Evolutionary conservation across 2,888 invertebrate species (phyloP), one percentile per base, ranked within the genome.

Genomic region (Cheilosia scutellata): DNA sequence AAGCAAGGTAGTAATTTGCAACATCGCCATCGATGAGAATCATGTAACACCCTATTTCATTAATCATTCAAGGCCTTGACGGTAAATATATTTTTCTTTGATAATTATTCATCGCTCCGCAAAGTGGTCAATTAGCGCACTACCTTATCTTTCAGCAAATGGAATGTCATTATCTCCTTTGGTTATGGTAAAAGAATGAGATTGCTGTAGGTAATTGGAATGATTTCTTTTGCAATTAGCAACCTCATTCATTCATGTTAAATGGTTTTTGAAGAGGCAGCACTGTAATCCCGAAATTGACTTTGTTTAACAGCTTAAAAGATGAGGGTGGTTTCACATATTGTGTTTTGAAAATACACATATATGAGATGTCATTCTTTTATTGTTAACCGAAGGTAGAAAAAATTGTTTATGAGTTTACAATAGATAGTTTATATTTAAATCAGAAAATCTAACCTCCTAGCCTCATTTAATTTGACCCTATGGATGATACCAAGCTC

Each of bases 71-170:
- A 47, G n/a, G 33, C 49, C 29, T 60, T 53, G 31, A 7, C 37
- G 40, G 37, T 57, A n/a, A n/a, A n/a, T n/a, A 25, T 44, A 5
- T 7, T 37, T 27, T 37, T 27, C 66, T 37, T 51, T 40, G 66
- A 58, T 42, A 57, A 63, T 63, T 51, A 76, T 58, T 76, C 65
- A 76, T 66, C 31, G 25, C 31, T n/a, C 13, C 20, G 40, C 57
- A 42, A 65, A 76, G 49, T 66, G 65, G 75, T 58, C 58, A 76
- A 76, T 76, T 76, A 76, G 58, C 49, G 31, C 40, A 65, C 11
- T 49, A 66, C 65, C 49, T 66, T 58, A 51, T 58, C 51, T 57
- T 5, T 31, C 4, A 58, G 27, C 75, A 49, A 66, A 76, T 66
- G 75, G 31, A 57, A 66, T 37, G 66, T 11, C 31, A 66, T 66